phyloP scores from a whole-genome alignment of 2,888 invertebrate species.

The Cerastis leucographa region DNA sequence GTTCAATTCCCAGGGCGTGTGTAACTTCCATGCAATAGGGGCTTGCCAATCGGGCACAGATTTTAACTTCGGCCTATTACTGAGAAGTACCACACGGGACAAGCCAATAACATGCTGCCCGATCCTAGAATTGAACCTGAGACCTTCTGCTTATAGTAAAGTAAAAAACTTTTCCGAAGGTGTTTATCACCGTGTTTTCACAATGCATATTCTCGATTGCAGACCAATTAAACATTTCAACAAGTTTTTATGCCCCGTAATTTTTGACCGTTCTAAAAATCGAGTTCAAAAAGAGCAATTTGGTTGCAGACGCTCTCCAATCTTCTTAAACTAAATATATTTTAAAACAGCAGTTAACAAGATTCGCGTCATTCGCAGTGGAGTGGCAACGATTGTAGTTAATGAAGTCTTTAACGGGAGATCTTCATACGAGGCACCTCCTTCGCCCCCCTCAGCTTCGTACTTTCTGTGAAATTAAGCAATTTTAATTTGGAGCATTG shows the following conservation, averaged over 20 bases:
- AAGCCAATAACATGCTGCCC: too few relatives aligned
- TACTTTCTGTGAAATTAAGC: constrained; percentile 72
- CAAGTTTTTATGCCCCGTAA: not conserved
- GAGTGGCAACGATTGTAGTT: constrained; percentile 67
- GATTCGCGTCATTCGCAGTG: constrained; percentile 55
- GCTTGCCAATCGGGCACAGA: too few relatives aligned
- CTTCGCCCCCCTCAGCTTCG: constrained; percentile 26
- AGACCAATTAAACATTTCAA: not conserved
- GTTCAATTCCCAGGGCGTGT: too few relatives aligned
- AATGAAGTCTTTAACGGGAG: constrained; percentile 65
- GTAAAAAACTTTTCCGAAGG: too few relatives aligned
- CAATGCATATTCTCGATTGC: not conserved
- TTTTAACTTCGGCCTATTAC: too few relatives aligned
- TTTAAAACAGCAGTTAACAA: constrained; percentile 59
- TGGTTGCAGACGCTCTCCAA: constrained; percentile 34
- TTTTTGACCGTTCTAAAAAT: not conserved
- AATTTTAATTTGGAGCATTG: constrained; percentile 76
- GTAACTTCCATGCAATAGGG: too few relatives aligned
- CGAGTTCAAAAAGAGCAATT: constrained; percentile 21
- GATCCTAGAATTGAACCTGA: too few relatives aligned
- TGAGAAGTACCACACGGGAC: too few relatives aligned
- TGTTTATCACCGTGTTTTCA: not conserved
- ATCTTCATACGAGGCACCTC: constrained; percentile 57
- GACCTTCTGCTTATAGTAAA: too few relatives aligned
- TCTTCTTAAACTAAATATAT: constrained; percentile 48